These are phyloP conservation scores for Danio albolineatus DNA, from an alignment of 2,797 vertebrate genomes.

Conservation along the genomic window DNA sequence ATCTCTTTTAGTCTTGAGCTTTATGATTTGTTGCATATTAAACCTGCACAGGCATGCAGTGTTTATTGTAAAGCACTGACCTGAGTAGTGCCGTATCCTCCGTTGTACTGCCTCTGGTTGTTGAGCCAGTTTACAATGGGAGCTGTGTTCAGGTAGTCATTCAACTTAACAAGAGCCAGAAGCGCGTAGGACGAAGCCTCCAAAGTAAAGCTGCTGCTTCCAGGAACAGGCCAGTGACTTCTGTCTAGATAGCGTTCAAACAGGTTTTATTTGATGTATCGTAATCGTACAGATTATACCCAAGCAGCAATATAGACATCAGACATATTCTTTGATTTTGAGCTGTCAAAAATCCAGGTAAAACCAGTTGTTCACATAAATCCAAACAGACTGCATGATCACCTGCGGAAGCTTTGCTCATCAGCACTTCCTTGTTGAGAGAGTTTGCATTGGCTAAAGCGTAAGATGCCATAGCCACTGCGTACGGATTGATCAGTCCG, in stretches of 20 bases:
- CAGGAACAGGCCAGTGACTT: conserved; percentile 75
- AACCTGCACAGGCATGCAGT: too few relatives aligned
- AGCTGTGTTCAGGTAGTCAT: conserved; percentile 62
- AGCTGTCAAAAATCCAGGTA: too few relatives aligned
- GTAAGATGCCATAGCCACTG: conserved; percentile 83
- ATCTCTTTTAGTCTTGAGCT: too few relatives aligned
- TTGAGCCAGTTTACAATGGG: conserved; percentile 81
- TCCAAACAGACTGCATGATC: not conserved
- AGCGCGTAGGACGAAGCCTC: conserved; percentile 89
- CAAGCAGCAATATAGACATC: too few relatives aligned
- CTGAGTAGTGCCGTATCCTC: conserved; percentile 86
- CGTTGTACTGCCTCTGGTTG: conserved; percentile 73
- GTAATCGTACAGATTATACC: not conserved
- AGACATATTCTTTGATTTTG: not conserved
- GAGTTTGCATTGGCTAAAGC: conserved; percentile 79
- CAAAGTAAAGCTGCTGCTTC: conserved; percentile 70
- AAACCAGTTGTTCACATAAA: not conserved
- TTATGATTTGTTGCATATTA: not conserved
- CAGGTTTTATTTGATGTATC: not conserved
- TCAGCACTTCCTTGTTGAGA: conserved; percentile 51
- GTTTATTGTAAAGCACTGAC: conserved; percentile 57
- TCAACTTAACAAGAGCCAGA: conserved; percentile 77
- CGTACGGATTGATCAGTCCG: conserved; percentile 80
- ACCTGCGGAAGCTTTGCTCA: conserved; percentile 42
- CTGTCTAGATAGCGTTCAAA: conserved; percentile 53